phyloP scores from a whole-genome alignment of 2,113 vertebrate species.

The Oceanites oceanicus region DNA sequence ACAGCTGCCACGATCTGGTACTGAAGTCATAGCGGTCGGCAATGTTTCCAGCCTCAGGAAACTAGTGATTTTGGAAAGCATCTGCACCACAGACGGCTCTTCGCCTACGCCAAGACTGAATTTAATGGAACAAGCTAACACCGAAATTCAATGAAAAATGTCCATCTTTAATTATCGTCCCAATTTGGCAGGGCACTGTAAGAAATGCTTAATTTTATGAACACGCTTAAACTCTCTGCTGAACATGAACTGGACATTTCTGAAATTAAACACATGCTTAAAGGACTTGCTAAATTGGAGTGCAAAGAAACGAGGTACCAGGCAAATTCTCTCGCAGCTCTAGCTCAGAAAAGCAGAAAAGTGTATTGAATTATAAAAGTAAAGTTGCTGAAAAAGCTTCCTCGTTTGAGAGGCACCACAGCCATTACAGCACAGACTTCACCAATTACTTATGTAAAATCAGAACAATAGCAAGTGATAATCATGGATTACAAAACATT shows the following conservation, averaged over 20 bases:
- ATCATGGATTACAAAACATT: background rate
- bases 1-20: background rate
- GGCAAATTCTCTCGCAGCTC: background rate
- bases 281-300: background rate
- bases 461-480: conserved; percentile 30
- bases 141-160: background rate
- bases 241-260: background rate
- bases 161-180: background rate
- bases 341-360: background rate
- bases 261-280: background rate
- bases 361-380: background rate
- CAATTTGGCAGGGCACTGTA: background rate
- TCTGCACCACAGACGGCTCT: background rate
- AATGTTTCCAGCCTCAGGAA: background rate
- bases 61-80: background rate
- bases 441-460: conserved; percentile 15
- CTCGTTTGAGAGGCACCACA: background rate
- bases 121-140: background rate
- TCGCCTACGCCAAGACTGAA: background rate
- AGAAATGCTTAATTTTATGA: background rate
- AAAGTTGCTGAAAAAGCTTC: background rate
- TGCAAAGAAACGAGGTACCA: background rate
- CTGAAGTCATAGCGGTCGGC: background rate
- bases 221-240: background rate
- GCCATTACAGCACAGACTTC: conserved; percentile 3